phyloP scores from a whole-genome alignment of 2,888 invertebrate genomes.

The Eudemis profundana region DNA sequence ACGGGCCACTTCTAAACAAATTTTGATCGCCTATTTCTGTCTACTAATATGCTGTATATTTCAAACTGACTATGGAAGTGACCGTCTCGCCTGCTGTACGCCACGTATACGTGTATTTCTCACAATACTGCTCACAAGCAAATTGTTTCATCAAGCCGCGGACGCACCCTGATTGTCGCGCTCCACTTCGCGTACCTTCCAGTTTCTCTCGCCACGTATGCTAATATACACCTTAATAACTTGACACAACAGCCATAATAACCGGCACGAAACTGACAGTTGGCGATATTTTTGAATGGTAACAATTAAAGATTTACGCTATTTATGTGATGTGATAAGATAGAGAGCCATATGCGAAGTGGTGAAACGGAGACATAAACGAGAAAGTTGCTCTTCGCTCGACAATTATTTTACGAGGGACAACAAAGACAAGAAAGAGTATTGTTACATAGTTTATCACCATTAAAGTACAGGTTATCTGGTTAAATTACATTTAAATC shows the following conservation, averaged over 20 bases:
- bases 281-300: slow-evolving; percentile 20
- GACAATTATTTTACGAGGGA: slow-evolving; percentile 3
- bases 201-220: slow-evolving; percentile 42
- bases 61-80: too few species aligned
- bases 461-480: too few species aligned
- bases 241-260: slow-evolving; percentile 27
- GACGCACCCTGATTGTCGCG: slow-evolving; percentile 83
- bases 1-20: too few species aligned
- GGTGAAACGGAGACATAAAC: not conserved
- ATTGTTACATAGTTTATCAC: not conserved
- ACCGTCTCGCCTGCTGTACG: slow-evolving; percentile 1
- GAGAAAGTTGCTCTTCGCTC: slow-evolving; percentile 1
- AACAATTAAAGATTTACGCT: slow-evolving; percentile 27
- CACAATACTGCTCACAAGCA: slow-evolving; percentile 54
- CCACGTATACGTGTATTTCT: slow-evolving; percentile 26
- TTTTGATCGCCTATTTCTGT: too few species aligned
- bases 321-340: slow-evolving; percentile 36
- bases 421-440: not conserved
- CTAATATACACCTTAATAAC: slow-evolving; percentile 39
- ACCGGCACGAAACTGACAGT: not conserved
- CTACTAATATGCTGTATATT: too few species aligned
- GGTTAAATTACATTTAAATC: too few species aligned
- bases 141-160: slow-evolving; percentile 63
- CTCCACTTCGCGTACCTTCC: slow-evolving; percentile 66
- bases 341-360: not conserved